Base-by-base conservation (phyloP, 2,113 vertebrate genomes). In the Cyanoramphus novaezelandiae region DNA sequence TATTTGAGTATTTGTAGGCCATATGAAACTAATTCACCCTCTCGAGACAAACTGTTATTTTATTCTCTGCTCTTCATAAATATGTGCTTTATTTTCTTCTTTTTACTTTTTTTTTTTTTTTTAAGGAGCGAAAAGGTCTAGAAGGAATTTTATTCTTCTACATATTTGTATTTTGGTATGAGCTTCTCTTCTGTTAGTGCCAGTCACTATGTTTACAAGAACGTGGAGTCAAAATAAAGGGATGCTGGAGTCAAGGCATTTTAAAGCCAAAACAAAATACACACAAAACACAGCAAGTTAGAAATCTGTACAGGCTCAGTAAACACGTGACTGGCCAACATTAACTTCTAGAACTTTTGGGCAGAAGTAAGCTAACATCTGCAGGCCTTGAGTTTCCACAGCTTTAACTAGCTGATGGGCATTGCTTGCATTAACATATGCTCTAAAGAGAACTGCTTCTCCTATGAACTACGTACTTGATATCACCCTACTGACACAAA, bases 311-410 rank as follows among this genome's bases (percentile, higher is more conserved):
- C 69, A 68, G 19, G 31, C 57, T 89, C 62, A 59, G 25, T 65
- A 91, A 92, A 93, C 37, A 50, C 1, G 21, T 1, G 1, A 86
- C 19, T n/a, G 17, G 71, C 33, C 59, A 86, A 78, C 43, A 53
- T 16, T 88, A 94, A 84, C 82, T 76, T 88, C 69, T 68, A 92
- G 79, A 94, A 93, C 86, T 96, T 96, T 15, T 41, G 37, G 17
- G 81, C 27, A 95, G 44, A 37, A 91, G 20, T 29, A 82, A 85
- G 49, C 67, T 68, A 94, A 80, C 86, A 93, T 87, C 53, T 85
- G 37, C 67, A 85, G 67, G 81, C 80, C 62, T 50, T 31, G 10
- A 71, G 39, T 27, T 88, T 59, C 57, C 67, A 72, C 65, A 76
- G 29, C 44, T 91, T 88, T 64, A 86, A 93, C 68, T 3, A 76